These are phyloP conservation scores for Sminthopsis crassicaudata DNA, from an alignment of 2,113 vertebrate species.

Conservation along the genomic window DNA sequence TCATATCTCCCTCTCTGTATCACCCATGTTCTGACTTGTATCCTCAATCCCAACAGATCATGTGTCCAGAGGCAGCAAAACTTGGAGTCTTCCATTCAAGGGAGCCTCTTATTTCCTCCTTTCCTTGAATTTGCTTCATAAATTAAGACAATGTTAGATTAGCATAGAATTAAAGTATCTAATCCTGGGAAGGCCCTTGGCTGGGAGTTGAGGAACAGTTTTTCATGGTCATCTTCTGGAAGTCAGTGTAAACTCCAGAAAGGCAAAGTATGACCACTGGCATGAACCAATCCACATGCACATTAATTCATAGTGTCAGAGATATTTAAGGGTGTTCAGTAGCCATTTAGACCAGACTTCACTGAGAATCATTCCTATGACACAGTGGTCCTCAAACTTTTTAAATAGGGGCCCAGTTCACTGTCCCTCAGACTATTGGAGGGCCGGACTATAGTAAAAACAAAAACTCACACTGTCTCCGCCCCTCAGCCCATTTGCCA, in stretches of 20 bases:
- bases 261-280: neutral
- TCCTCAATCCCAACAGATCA: neutral
- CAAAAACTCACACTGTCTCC: too few relatives aligned
- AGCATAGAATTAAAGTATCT: neutral
- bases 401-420: too few relatives aligned
- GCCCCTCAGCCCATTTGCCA: too few relatives aligned
- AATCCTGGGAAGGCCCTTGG: neutral
- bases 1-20: neutral
- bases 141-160: neutral
- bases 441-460: too few relatives aligned
- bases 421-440: too few relatives aligned
- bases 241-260: neutral
- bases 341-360: neutral
- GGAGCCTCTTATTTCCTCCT: neutral
- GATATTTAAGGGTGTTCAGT: neutral
- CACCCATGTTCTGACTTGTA: neutral
- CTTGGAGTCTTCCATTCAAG: neutral
- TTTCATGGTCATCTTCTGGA: neutral
- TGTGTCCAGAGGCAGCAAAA: neutral
- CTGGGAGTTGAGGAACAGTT: neutral
- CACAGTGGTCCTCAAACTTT: too few relatives aligned
- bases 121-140: neutral
- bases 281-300: neutral
- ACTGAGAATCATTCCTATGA: neutral
- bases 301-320: neutral